These are phyloP conservation scores for Pseudoatta argentina DNA, from an alignment of 1,140 invertebrate genomes.

Conservation along the genomic window DNA sequence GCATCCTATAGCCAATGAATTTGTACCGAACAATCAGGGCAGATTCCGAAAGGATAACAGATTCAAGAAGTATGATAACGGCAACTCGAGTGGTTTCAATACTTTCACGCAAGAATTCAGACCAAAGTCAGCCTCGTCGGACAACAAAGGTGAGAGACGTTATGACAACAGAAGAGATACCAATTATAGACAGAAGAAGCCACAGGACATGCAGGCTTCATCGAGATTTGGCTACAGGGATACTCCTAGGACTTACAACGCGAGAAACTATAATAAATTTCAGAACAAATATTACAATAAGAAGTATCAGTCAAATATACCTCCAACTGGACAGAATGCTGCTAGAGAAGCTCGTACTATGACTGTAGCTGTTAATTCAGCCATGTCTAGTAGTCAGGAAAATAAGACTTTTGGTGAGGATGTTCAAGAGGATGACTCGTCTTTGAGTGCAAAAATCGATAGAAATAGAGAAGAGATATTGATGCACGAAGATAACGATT, in stretches of 20 bases:
- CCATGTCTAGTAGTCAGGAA: slow-evolving; percentile 36
- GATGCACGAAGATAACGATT: slow-evolving; percentile 33
- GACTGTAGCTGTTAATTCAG: neutral
- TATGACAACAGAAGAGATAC: slow-evolving; percentile 68
- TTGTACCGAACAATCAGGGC: slow-evolving; percentile 55
- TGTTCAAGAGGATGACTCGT: slow-evolving; percentile 43
- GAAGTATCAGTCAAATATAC: slow-evolving; percentile 63
- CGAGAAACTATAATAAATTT: slow-evolving; percentile 71
- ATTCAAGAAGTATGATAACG: neutral
- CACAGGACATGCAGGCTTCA: slow-evolving; percentile 45
- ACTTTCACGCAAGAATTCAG: neutral
- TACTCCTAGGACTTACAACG: slow-evolving; percentile 59
- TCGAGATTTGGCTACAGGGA: slow-evolving; percentile 53
- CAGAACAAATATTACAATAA: slow-evolving; percentile 72
- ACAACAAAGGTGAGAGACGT: slow-evolving; percentile 64
- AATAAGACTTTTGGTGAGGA: slow-evolving; percentile 33
- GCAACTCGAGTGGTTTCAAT: neutral
- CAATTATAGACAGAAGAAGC: slow-evolving; percentile 64
- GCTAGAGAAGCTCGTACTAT: neutral
- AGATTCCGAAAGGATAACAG: slow-evolving; percentile 3
- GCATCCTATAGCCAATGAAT: slow-evolving; percentile 78
- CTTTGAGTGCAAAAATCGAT: slow-evolving; percentile 24
- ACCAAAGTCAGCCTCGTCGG: neutral
- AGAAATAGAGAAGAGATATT: neutral
- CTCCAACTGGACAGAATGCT: slow-evolving; percentile 31